Evolutionary conservation across 2,888 invertebrate genomes (phyloP).

Genomic region (Malachius bipustulatus): DNA sequence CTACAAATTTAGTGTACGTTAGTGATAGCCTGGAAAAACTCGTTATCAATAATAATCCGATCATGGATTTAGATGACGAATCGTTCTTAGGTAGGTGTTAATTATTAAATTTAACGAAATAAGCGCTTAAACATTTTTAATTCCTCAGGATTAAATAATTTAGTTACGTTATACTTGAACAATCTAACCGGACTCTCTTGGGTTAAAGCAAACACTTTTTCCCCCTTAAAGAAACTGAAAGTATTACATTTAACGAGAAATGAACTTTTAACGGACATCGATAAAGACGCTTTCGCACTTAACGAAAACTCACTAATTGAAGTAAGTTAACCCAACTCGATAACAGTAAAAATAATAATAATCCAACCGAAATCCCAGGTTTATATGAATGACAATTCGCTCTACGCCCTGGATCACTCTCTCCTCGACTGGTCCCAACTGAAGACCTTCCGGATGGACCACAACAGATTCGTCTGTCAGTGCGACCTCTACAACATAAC

Average conservation of each 20-base stretch:
- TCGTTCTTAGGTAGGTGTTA: slow-evolving; percentile 48
- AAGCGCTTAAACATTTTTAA: too few relatives aligned
- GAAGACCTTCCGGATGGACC: slow-evolving; percentile 43
- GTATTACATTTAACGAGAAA: slow-evolving; percentile 29
- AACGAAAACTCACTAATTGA: slow-evolving; percentile 42
- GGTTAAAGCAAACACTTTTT: slow-evolving; percentile 35
- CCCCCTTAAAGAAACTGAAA: slow-evolving; percentile 25
- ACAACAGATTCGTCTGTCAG: slow-evolving; percentile 55
- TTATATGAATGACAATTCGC: slow-evolving; percentile 49
- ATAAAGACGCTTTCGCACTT: slow-evolving; percentile 47
- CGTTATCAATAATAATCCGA: slow-evolving; percentile 49
- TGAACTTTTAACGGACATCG: slow-evolving; percentile 35
- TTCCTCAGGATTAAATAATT: slow-evolving; percentile 40
- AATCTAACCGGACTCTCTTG: slow-evolving; percentile 44
- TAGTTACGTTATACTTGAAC: slow-evolving; percentile 49
- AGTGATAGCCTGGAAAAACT: slow-evolving; percentile 45
- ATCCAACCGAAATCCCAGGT: too few relatives aligned
- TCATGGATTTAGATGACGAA: slow-evolving; percentile 45
- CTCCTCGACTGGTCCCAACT: slow-evolving; percentile 45
- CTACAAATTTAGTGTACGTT: slow-evolving; percentile 42
- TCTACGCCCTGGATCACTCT: slow-evolving; percentile 43
- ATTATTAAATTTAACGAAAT: too few relatives aligned
- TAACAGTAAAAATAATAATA: too few relatives aligned
- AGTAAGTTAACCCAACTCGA: too few relatives aligned
- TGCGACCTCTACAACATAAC: slow-evolving; percentile 40